phyloP scores from a whole-genome alignment of 2,113 vertebrate species.

The Phoxinus phoxinus region DNA sequence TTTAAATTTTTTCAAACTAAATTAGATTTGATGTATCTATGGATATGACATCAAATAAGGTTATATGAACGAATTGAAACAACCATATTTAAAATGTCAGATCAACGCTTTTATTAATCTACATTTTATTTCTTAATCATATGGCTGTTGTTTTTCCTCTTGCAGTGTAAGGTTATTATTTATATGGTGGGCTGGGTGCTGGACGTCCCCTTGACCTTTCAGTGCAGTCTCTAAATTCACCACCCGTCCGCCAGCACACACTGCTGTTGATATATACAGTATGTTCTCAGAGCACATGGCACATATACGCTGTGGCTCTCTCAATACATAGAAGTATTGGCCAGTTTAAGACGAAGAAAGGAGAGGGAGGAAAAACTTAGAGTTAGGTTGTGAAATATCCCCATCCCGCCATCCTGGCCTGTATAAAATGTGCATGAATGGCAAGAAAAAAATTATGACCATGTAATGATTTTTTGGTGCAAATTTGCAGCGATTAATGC shows the following conservation, averaged over 20 bases:
- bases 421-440: background rate
- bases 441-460: background rate
- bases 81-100: background rate
- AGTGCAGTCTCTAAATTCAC: constrained; percentile 75
- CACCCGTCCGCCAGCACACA: constrained; percentile 67
- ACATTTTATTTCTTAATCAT: background rate
- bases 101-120: background rate
- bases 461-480: background rate
- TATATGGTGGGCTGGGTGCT: background rate
- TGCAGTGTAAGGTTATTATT: constrained; percentile 1
- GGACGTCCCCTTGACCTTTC: constrained; percentile 68
- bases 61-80: background rate
- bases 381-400: constrained; percentile 27
- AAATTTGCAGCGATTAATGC: background rate
- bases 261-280: constrained; percentile 51
- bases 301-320: constrained; percentile 51
- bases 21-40: background rate
- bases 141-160: background rate
- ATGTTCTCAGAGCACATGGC: constrained; percentile 38
- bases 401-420: background rate
- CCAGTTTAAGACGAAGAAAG: background rate
- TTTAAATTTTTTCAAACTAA: background rate
- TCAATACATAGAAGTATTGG: constrained; percentile 19
- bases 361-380: constrained; percentile 1
- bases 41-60: background rate